Base-by-base conservation (phyloP, 2,888 invertebrate genomes). In the Hermaeophaga mercurialis region DNA sequence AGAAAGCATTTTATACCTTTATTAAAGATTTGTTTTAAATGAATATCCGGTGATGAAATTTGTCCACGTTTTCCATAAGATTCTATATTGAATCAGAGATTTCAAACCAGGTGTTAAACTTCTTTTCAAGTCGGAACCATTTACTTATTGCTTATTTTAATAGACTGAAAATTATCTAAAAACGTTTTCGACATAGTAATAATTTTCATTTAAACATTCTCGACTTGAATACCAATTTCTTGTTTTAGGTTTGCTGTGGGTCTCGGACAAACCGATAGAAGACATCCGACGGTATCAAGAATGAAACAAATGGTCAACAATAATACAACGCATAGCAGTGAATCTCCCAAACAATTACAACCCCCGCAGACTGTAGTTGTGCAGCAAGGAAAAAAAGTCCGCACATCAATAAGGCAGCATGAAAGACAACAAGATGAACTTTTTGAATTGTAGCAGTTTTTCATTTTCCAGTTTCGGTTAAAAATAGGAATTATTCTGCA, bases 381-480 rank as follows among this genome's bases (percentile, higher is more conserved):
- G 71, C 90, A 91, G 31, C 91, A 91, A 75, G 90, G 91, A 28
- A 84, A 87, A 65, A 85, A 87, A 70, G 88, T 94, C 17, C 87
- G 88, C 74, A 88, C 86, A 63, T 93, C 93, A 3, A 78, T 94
- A 63, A 87, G 89, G 75, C 86, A 90, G 70, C 82, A 92, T 63
- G 91, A 93, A 79, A 84, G 89, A 69, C 86, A 90, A 72, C 93
- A 94, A 74, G 94, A 94, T 70, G 93, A 94, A 75, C 85, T 94
- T 74, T 94, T 93, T 78, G 91, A 94, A 79, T 89, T 94, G 88
- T 94, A 93, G 89, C 89, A 36, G 6, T 12, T 2, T 33, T 33
- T 33, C 12, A 12, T 4, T 33, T 7, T 33, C 7, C 14, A 33
- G 33, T 3, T 3, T n/a, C n/a, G 31, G 11, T 31, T 31, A 31